Evolutionary conservation across 2,797 vertebrate species (phyloP).

Genomic region (Acanthopagrus latus): DNA sequence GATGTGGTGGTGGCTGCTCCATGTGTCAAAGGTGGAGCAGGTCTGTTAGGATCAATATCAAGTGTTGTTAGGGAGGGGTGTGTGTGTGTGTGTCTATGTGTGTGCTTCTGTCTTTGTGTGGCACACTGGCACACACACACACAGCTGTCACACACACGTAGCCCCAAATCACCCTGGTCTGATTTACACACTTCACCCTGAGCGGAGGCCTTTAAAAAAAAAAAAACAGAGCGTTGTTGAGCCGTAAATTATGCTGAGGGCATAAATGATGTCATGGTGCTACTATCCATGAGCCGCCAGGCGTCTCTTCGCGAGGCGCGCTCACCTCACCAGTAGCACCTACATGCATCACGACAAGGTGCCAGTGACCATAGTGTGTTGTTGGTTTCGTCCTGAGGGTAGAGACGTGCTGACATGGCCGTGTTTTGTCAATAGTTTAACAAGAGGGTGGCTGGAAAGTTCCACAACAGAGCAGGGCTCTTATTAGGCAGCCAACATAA

Average conservation of each 20-base stretch:
- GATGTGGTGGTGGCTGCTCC: constrained; percentile 52
- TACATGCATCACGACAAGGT: constrained; percentile 33
- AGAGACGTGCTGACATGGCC: constrained; percentile 55
- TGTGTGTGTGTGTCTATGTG: not conserved
- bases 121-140: constrained; percentile 42
- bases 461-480: constrained; percentile 69
- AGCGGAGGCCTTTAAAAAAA: constrained; percentile 17
- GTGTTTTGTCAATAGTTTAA: constrained; percentile 80
- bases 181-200: constrained; percentile 29
- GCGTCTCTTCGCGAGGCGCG: constrained; percentile 17
- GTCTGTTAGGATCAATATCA: constrained; percentile 66
- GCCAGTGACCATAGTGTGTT: constrained; percentile 67
- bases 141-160: constrained; percentile 61
- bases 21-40: constrained; percentile 60
- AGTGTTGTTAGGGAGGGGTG: constrained; percentile 29
- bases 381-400: constrained; percentile 65
- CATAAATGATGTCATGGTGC: constrained; percentile 35
- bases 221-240: not conserved
- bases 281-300: not conserved
- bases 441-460: constrained; percentile 80
- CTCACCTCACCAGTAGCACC: constrained; percentile 41
- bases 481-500: constrained; percentile 48
- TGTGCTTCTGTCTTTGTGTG: constrained; percentile 35
- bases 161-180: constrained; percentile 24
- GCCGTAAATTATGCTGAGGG: constrained; percentile 29